phyloP scores from a whole-genome alignment of 92 coral and sea anemone genomes.

The Heteractis magnifica region DNA sequence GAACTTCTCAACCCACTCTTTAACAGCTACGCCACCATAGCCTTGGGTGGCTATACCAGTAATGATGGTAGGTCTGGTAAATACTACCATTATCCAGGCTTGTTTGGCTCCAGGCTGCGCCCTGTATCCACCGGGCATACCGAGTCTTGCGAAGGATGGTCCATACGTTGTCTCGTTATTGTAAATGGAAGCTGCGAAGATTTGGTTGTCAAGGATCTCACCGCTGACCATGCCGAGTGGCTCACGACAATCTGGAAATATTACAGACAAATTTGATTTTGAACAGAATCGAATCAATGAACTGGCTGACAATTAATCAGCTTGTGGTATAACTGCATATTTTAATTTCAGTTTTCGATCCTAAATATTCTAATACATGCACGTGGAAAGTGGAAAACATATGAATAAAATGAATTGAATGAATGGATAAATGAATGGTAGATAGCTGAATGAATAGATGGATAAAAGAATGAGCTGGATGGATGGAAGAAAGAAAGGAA shows the following conservation, averaged over 20 bases:
- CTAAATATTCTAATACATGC: too few relatives aligned
- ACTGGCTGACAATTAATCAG: too few relatives aligned
- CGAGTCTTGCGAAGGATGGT: conserved; percentile 61
- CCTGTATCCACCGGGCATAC: conserved; percentile 62
- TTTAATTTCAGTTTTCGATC: too few relatives aligned
- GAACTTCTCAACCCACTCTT: conserved; percentile 62
- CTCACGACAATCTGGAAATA: conserved; percentile 57
- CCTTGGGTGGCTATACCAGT: conserved; percentile 87
- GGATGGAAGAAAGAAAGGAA: too few relatives aligned
- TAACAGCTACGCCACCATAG: conserved; percentile 34
- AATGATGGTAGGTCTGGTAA: conserved; percentile 49
- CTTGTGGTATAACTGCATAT: too few relatives aligned
- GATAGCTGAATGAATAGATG: too few relatives aligned
- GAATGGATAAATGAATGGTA: too few relatives aligned
- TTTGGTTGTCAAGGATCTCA: conserved; percentile 46
- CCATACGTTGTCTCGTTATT: conserved; percentile 46
- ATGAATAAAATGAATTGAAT: too few relatives aligned
- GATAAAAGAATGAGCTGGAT: too few relatives aligned
- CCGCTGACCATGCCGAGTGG: conserved; percentile 72
- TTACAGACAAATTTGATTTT: background rate
- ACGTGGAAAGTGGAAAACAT: too few relatives aligned
- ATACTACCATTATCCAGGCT: conserved; percentile 26
- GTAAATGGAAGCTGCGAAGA: conserved; percentile 54
- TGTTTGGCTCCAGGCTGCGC: conserved; percentile 38
- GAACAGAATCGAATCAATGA: too few relatives aligned